phyloP scores from a whole-genome alignment of 2,888 invertebrate species.

The Sesamia inferens region DNA sequence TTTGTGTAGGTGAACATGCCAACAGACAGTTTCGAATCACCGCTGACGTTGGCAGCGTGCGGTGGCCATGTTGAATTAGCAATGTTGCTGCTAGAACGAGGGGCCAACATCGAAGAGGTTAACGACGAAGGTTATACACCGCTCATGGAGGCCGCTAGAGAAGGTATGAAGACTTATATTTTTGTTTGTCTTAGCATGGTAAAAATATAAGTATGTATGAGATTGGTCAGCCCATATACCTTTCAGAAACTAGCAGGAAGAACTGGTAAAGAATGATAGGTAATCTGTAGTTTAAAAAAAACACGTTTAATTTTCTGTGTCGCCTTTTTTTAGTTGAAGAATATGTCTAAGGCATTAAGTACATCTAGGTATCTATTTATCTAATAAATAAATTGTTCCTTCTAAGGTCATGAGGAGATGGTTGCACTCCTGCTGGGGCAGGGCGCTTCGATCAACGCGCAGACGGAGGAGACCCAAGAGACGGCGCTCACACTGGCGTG shows the following conservation, averaged over 20 bases:
- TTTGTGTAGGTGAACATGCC: constrained; percentile 98
- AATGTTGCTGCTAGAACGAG: constrained; percentile 97
- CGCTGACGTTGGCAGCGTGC: constrained; percentile 99
- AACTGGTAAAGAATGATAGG: neutral
- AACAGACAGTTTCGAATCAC: constrained; percentile 99
- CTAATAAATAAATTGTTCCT: neutral
- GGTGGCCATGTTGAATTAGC: constrained; percentile 99
- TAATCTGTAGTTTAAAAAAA: neutral
- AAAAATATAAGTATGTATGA: no score
- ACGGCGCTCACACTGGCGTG: constrained; percentile 98
- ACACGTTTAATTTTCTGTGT: neutral
- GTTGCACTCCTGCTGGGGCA: constrained; percentile 97
- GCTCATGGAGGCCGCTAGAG: constrained; percentile 99
- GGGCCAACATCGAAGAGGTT: constrained; percentile 99
- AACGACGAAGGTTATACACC: constrained; percentile 99
- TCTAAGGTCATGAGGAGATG: constrained; percentile 98
- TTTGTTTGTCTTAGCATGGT: neutral
- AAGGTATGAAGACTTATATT: constrained; percentile 82
- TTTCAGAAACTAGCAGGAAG: neutral
- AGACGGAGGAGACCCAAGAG: constrained; percentile 99
- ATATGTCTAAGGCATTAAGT: no score
- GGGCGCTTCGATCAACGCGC: constrained; percentile 99
- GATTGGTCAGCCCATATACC: neutral
- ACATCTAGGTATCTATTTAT: no score
- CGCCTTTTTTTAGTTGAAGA: no score